phyloP scores from a whole-genome alignment of 2,113 vertebrate species.

The Oryzias woworae region DNA sequence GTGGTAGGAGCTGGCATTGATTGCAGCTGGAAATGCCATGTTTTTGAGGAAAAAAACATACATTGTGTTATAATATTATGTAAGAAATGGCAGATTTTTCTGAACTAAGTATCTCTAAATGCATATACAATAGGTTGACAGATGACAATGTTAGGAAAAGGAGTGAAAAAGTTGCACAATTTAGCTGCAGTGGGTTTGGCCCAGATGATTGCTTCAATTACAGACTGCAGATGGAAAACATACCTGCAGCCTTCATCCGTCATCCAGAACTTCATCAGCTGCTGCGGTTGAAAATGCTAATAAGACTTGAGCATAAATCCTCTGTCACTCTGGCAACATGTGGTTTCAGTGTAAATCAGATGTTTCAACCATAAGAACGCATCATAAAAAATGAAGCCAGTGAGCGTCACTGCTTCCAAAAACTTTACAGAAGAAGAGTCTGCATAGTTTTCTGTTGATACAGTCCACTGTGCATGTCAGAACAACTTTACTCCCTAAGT shows the following conservation, averaged over 20 bases:
- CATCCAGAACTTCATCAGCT: conserved; percentile 17
- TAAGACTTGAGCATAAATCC: conserved; percentile 26
- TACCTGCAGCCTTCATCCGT: conserved; percentile 23
- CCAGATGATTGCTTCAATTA: conserved; percentile 30
- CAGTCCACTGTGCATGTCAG: conserved; percentile 10
- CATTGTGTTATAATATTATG: no score
- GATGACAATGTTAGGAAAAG: neutral
- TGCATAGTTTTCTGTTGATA: neutral
- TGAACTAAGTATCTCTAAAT: neutral
- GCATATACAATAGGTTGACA: neutral
- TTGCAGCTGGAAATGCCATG: no score
- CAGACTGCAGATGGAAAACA: conserved; percentile 25
- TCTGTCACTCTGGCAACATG: conserved; percentile 10
- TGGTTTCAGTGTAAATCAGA: conserved; percentile 27
- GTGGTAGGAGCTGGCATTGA: no score
- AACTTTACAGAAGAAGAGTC: conserved; percentile 10
- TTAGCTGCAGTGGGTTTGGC: conserved; percentile 10
- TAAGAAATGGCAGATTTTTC: no score
- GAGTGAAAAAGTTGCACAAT: conserved; percentile 10
- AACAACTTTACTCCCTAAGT: conserved; percentile 23
- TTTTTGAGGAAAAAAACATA: no score
- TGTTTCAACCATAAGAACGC: conserved; percentile 11
- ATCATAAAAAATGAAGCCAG: conserved; percentile 23
- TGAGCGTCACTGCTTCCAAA: conserved; percentile 7
- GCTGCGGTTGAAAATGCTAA: conserved; percentile 21